Base-by-base conservation (phyloP, 1,140 invertebrate species). In the Monochamus saltuarius region DNA sequence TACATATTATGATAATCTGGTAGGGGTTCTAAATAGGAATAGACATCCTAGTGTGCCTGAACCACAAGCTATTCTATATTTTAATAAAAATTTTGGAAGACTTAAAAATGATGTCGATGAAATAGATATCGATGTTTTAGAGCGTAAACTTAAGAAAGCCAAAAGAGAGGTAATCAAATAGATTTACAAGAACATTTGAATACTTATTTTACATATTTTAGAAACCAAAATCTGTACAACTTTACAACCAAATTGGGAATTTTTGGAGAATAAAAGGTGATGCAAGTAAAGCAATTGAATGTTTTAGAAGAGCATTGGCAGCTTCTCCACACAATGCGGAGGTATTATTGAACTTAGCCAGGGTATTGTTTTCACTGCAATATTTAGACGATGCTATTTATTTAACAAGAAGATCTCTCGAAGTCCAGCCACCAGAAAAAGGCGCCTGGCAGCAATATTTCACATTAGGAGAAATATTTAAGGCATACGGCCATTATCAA, bases 391-490 rank as follows among this genome's bases (percentile, higher is more conserved):
- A 94, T 78, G 91, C 92, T 17, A 91, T 92, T 52, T 92, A 90
- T 72, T 80, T 95, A 55, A 91, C 90, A 36, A 82, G 89, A 55
- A 82, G 89, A 51, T 90, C 74, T 0, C 45, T 76, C 0, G 74
- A 76, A 74, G 86, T 53, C 75, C 90, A 92, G 71, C 84, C 90
- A 19, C 85, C 89, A 0, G 90, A 92, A 73, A 86, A 89, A 65
- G 91, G 88, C 74, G 88, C 91, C 0, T 95, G 92, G 92, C 87
- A 91, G 69, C 91, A 94, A 74, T 92, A 94, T 78, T 92, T 93
- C 71, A 94, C 90, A 8, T 80, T 94, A 11, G 91, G 88, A 22
- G 88, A 91, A 79, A 90, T 90, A 75, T 89, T 90, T 67, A 90
- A 90, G 75, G 89, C 90, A 4, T 92, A 92, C 73, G 91, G 91